Conservation (phyloP, 2,113 vertebrate genomes). For the Antechinus stuartii region DNA sequence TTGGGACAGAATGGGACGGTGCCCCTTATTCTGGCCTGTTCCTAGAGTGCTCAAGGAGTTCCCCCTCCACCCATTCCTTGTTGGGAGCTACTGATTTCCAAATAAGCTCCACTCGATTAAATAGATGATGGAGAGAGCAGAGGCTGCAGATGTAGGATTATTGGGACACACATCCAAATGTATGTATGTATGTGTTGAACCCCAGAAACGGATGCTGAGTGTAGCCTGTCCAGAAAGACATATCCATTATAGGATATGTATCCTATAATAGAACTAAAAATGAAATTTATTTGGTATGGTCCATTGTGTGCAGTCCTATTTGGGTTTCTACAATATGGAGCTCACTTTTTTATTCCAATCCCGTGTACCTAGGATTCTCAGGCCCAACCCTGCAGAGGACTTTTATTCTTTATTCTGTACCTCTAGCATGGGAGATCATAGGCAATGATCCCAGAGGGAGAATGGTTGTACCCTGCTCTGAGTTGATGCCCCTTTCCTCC, state of each 20-base stretch:
- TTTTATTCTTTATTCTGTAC: background rate
- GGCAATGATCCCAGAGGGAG: background rate
- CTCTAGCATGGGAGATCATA: background rate
- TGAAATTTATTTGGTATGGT: background rate
- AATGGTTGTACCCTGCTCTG: background rate
- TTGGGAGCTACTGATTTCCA: background rate
- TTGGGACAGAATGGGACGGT: background rate
- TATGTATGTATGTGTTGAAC: background rate
- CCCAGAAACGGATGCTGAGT: background rate
- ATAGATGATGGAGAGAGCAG: background rate
- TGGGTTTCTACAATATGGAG: background rate
- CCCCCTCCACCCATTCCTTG: background rate
- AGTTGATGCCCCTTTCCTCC: background rate
- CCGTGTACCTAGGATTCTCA: constrained; percentile 62
- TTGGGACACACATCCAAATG: background rate
- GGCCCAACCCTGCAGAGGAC: constrained; percentile 36
- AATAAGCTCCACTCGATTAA: background rate
- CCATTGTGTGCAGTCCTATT: background rate
- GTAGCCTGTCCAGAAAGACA: background rate
- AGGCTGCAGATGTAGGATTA: background rate
- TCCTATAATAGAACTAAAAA: background rate
- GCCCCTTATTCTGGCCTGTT: background rate
- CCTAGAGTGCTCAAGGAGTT: background rate
- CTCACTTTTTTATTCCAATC: constrained; percentile 2
- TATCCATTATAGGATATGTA: background rate